Conservation (phyloP, 2,113 vertebrate genomes). For the Rhipidura dahli region DNA sequence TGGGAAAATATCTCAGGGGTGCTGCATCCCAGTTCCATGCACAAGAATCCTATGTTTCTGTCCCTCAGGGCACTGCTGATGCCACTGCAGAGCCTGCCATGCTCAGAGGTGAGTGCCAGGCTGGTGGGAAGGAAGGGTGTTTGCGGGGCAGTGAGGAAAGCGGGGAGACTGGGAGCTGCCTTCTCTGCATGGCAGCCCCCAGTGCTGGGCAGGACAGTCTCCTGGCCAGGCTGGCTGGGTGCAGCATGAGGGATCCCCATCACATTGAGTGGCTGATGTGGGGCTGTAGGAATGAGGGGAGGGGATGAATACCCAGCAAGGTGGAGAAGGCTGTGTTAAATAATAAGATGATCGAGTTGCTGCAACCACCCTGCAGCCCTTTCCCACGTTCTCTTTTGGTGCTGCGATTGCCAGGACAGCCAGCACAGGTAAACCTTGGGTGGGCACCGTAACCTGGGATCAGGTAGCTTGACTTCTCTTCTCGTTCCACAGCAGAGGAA, state of each 20-base stretch:
- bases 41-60: background rate
- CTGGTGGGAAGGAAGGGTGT: background rate
- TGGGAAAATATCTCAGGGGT: background rate
- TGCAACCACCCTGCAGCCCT: background rate
- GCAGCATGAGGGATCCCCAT: accelerated
- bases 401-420: background rate
- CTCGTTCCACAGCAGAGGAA: background rate
- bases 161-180: background rate
- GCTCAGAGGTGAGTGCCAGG: background rate
- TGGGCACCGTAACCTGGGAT: background rate
- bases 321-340: background rate
- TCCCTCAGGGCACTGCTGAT: constrained; percentile 31
- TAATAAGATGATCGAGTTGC: background rate
- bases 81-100: background rate
- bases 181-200: background rate
- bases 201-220: background rate
- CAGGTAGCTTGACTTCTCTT: background rate
- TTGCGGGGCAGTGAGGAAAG: background rate
- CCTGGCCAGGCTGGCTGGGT: background rate
- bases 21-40: background rate
- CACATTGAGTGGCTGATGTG: background rate
- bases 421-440: background rate
- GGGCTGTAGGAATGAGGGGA: background rate
- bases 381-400: background rate
- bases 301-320: background rate